A percentile compares a stretch with the other conserved stretches of the same genome.
Evolutionary conservation across 1,140 invertebrate species (phyloP).

Genomic region (Philopotamus ludificatus): DNA sequence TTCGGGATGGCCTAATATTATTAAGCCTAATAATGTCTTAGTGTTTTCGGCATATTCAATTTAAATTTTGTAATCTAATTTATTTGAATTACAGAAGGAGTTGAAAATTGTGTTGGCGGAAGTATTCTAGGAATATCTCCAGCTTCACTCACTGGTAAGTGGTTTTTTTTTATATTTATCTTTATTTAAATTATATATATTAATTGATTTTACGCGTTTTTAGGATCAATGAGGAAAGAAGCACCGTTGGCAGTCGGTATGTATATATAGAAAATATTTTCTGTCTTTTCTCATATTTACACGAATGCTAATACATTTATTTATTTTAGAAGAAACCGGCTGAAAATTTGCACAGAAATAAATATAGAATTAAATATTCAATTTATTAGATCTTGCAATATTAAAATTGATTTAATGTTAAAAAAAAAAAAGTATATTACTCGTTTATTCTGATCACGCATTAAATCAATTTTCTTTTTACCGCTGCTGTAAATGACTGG

Average conservation of each 20-base stretch:
- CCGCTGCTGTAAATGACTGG: no score
- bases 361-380: neutral
- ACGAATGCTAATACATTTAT: slow-evolving; percentile 1
- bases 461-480: no score
- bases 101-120: slow-evolving; percentile 57
- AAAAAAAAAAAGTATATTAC: no score
- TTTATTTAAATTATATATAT: neutral
- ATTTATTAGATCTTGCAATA: no score
- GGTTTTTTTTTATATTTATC: slow-evolving; percentile 12
- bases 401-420: no score
- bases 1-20: no score
- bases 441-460: no score
- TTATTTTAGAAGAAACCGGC: slow-evolving; percentile 26
- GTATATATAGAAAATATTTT: slow-evolving; percentile 9
- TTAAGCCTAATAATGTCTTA: no score
- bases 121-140: slow-evolving; percentile 58
- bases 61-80: neutral
- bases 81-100: slow-evolving; percentile 43
- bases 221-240: slow-evolving; percentile 39
- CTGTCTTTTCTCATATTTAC: neutral
- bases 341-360: neutral
- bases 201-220: slow-evolving; percentile 3
- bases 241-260: slow-evolving; percentile 38
- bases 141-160: slow-evolving; percentile 57
- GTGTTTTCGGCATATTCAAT: no score